Evolutionary conservation across 2,888 invertebrate species (phyloP), one percentile per base, ranked within the genome.

Genomic region (Lottia gigantea): DNA sequence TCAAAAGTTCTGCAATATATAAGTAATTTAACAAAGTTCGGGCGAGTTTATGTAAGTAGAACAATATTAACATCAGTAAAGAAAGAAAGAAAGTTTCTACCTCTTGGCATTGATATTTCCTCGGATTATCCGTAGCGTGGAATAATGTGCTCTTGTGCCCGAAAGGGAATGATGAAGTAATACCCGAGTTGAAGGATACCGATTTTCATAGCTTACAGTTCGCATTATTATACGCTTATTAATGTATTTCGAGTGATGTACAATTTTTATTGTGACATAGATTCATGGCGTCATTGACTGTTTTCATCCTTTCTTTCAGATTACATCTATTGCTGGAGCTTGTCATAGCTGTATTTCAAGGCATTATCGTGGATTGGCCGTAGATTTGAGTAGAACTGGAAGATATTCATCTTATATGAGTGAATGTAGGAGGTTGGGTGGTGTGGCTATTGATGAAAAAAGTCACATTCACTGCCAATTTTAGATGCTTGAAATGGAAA

Each of bases 261-360:
- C 8, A 6, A 11, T 40, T 40, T 40, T 11, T 8, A n/a, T n/a
- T n/a, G n/a, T 40, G 11, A 40, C 40, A 40, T 40, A 8, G 40
- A 6, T 31, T 31, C 31, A 31, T 3, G 31, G 6, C 31, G 40
- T 40, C 23, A 19, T 12, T 19, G 19, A 23, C 55, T 55, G 11
- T 11, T 55, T 55, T 55, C 11, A 1, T 19, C n/a, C 19, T 55
- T 55, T 8, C 14, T 55, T 55, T 23, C 23, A 55, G 55, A 23
- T 55, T 15, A 55, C 55, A 55, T 55, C 55, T 11, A 55, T 55
- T 16, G 55, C 55, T 23, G 55, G 55, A 55, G 55, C 55, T 19
- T 55, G 55, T 4, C 55, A 55, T 14, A 55, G 55, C 15, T 55
- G 55, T 55, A 55, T 0, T 23, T 55, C 55, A 23, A 55, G 19